Base-by-base conservation (phyloP, 2,113 vertebrate species). In the Danionella cerebrum region DNA sequence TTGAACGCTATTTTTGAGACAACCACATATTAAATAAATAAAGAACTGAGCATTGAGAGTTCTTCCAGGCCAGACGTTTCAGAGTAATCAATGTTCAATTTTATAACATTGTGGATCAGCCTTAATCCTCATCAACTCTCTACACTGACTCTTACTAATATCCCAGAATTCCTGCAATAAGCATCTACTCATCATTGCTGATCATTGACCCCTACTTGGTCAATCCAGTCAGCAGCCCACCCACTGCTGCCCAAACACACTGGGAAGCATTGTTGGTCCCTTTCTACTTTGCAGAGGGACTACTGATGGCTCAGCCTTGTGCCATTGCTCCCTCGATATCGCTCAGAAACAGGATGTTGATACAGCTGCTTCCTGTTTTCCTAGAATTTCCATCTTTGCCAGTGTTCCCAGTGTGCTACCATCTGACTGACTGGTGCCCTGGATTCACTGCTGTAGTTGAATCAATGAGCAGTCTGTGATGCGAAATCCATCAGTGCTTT, bases 301-400 rank as follows among this genome's bases (percentile, higher is more conserved):
- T 33, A 76, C 65, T 80, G 72, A 79, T 51, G 63, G 12, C 62
- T 64, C 52, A 42, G 16, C 63, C 66, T 70, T 67, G 65, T 14
- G n/a, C 65, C 14, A 45, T 36, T 14, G 65, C 44, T 73, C 76
- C 67, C 45, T 62, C 31, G 62, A 66, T 31, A 21, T 54, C 33
- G 24, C 50, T 63, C 42, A 21, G n/a, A 10, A 71, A 66, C 79
- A 85, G 86, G 86, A 88, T 88, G 86, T 87, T 87, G 78, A 77
- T 77, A 71, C 84, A 87, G 85, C 86, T 88, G 86, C 77, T 86
- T 87, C 86, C 85, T 87, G 84, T 85, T 86, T 84, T 82, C 38
- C 4, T 50, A 62, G 47, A 29, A 3, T 33, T 58, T 73, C 76
- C 69, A 64, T 51, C 64, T 41, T 59, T 51, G 69, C 67, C 70